phyloP scores from a whole-genome alignment of 1,140 invertebrate genomes.

The Zaprionus taronus region DNA sequence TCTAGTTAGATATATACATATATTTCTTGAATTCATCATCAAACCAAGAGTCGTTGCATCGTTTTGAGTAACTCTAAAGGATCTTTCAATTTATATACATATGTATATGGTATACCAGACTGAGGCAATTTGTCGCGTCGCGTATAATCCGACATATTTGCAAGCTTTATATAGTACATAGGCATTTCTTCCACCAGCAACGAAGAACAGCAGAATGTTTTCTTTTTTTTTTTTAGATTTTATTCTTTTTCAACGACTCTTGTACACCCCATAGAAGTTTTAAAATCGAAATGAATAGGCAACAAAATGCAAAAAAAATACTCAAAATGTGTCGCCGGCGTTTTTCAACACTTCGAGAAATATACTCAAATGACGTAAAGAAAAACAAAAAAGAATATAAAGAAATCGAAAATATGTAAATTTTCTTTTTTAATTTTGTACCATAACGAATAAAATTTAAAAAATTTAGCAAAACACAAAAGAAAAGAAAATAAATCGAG shows the following conservation, averaged over 20 bases:
- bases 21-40: no score
- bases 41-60: neutral
- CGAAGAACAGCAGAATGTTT: neutral
- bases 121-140: slow-evolving; percentile 10
- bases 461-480: slow-evolving; percentile 5
- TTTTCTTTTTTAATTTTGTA: slow-evolving; percentile 35
- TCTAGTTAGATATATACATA: no score
- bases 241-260: neutral
- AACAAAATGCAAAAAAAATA: neutral
- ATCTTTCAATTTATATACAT: neutral
- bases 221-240: neutral
- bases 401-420: slow-evolving; percentile 21
- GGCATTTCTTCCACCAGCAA: neutral
- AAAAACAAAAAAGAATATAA: slow-evolving; percentile 26
- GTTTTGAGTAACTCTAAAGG: neutral
- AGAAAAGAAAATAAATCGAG: slow-evolving; percentile 19
- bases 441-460: slow-evolving; percentile 19
- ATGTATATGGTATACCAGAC: neutral
- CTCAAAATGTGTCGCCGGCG: neutral
- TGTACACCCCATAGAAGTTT: slow-evolving; percentile 1
- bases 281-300: neutral
- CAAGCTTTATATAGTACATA: slow-evolving; percentile 11
- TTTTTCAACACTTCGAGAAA: neutral
- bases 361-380: slow-evolving; percentile 2
- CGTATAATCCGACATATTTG: slow-evolving; percentile 2